Conservation (phyloP, 2,797 vertebrate genomes). For the Lutjanus argentimaculatus region DNA sequence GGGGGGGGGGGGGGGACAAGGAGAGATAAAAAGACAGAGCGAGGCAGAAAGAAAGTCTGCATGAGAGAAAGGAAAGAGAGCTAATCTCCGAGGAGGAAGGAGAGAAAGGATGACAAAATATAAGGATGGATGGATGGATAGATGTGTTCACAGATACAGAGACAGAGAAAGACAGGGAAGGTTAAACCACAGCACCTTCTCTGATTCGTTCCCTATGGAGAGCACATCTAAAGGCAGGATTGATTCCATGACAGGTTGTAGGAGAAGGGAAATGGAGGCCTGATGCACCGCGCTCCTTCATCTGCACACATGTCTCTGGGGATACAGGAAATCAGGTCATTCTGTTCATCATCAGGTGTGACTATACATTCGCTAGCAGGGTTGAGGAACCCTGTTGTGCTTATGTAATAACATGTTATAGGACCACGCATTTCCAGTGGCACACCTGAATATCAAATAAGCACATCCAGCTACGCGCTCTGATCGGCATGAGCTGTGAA, state of each 20-base stretch:
- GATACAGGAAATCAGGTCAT: conserved; percentile 81
- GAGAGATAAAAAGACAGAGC: conserved; percentile 64
- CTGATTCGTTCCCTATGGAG: conserved; percentile 73
- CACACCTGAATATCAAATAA: conserved; percentile 32
- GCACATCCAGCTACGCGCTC: not conserved
- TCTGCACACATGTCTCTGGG: conserved; percentile 77
- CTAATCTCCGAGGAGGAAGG: conserved; percentile 68
- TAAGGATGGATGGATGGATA: conserved; percentile 66
- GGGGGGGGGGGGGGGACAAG: conserved; percentile 40
- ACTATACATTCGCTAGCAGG: conserved; percentile 66
- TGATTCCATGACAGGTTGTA: conserved; percentile 82
- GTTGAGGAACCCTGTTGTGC: conserved; percentile 54
- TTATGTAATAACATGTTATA: conserved; percentile 62
- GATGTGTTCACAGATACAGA: conserved; percentile 56
- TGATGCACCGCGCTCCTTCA: conserved; percentile 74
- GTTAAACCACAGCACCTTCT: conserved; percentile 76
- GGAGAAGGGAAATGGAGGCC: conserved; percentile 71
- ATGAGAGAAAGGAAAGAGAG: conserved; percentile 57
- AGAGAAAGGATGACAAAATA: conserved; percentile 70
- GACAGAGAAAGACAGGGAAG: conserved; percentile 56
- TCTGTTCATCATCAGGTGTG: conserved; percentile 79
- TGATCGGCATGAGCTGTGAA: not conserved
- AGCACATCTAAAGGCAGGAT: conserved; percentile 76
- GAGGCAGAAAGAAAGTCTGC: conserved; percentile 54
- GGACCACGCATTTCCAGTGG: conserved; percentile 19